Base-by-base conservation (phyloP, 2,888 invertebrate genomes). In the Meta bourneti region DNA sequence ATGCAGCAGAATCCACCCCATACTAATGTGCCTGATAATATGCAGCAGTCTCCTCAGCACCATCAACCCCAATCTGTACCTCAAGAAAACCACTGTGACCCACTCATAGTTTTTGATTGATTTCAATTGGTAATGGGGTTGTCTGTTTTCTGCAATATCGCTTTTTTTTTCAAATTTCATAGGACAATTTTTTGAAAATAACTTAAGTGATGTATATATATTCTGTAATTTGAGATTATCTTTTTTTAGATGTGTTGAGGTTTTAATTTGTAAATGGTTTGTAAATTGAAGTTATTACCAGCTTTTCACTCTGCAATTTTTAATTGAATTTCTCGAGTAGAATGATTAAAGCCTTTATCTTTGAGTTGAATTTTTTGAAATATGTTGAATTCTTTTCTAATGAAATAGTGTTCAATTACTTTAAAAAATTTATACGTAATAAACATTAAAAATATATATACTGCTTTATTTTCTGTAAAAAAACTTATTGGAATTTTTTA, bases 91-190 rank as follows among this genome's bases (percentile, higher is more conserved):
- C 85, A 69, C 11, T 89, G 83, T 61, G 92, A 92, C 77, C 89
- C 89, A 16, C 86, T 92, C 13, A 92, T 92, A 75, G 92, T 92
- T 5, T 92, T 92, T 77, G 92, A 92, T 19, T 92, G 72, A 92
- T 20, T 19, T n/a, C 11, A 16, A 61, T 61, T 61, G 34, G 34
- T 34, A 34, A 34, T 4, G 34, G 34, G 34, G 34, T 2, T 34
- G 34, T 61, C 61, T 9, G 61, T 5, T 9, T 61, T 61, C 61
- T 61, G 61, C 61, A 61, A 61, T 61, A 61, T 61, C 8, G 61
- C 61, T 61, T 11, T 16, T 16, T 34, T 34, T 61, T 61, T 11
- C 61, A 9, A 61, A 16, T 61, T 61, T 61, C 9, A 61, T 61
- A 61, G 61, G 61, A 61, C 61, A 61, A 11, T 61, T 11, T 16